Evolutionary conservation across 1,140 invertebrate genomes (phyloP), one percentile per base, ranked within the genome.

Genomic region (Lithobius niger): DNA sequence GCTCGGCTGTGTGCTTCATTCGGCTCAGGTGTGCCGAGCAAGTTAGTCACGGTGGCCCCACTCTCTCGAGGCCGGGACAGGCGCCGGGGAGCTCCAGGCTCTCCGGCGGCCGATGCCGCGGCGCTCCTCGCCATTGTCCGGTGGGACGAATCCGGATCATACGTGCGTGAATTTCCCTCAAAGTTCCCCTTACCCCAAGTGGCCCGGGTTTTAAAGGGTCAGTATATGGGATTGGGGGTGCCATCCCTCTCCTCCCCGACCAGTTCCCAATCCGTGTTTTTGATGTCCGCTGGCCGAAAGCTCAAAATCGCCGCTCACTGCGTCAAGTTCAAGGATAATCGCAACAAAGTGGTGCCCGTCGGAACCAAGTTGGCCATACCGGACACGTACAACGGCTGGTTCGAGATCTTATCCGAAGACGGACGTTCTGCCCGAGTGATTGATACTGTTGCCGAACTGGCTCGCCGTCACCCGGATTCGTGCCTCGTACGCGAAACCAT

Each of bases 371-470:
- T 95, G 40, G 81, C 88, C 44, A 93, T 96, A 50, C 92, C 92
- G 0, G 83, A 93, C 56, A 81, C 82, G 4, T 96, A 91, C 68
- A 77, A 83, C 57, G 92, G 92, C 3, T 95, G 88, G 72, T 95
- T 95, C 68, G 92, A 96, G 72, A 78, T 95, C 27, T 73, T 95
- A 24, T 93, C 88, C 66, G 90, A 96, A 71, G 90, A 95, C 66
- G 91, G 90, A 0, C 76, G 86, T 60, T 84, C 88, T 16, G 86
- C 90, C 1, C 76, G 86, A 49, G 88, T 88, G 60, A 89, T 95
- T 61, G 88, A 91, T 66, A 87, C 81, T 56, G 89, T 95, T 1
- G 74, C 77, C 31, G 88, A 92, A 68, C 68, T 96, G 51, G 77
- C 85, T 1, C 77, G 84, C 55, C 76, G 84, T 43, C 82, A 80